Conservation (phyloP, 2,113 vertebrate genomes). For the human (Homo sapiens) region GRCh38 chr5:128094501-128095000, state of each 20-base stretch:
- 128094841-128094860: neutral
- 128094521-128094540: neutral
- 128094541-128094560: neutral
- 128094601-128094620: neutral
- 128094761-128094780: neutral
- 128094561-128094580: neutral
- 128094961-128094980: neutral
- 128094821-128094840: slow-evolving; percentile 2
- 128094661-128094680: slow-evolving; percentile 19
- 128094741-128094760: neutral
- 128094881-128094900: neutral
- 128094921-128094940: neutral
- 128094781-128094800: neutral
- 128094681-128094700: neutral
- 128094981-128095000: neutral
- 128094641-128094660: neutral
- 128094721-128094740: neutral
- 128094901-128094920: neutral
- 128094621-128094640: neutral
- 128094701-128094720: neutral
- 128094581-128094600: neutral
- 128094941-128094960: neutral
- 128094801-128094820: neutral
- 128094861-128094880: neutral
- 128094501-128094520: neutral